Base-by-base conservation (phyloP, 2,113 vertebrate species). In the Phyllopteryx taeniolatus region DNA sequence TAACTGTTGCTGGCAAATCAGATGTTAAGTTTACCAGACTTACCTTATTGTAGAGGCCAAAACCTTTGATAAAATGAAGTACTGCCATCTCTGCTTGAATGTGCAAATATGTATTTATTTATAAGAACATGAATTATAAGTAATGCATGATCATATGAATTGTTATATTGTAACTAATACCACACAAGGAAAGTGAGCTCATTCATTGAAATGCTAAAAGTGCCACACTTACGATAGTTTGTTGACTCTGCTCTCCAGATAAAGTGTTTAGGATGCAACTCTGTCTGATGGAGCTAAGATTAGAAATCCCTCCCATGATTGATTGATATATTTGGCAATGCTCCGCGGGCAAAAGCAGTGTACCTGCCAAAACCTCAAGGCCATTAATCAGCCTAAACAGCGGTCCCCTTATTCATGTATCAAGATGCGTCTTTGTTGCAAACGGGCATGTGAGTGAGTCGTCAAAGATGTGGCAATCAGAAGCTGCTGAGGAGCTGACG, bases 381-480 rank as follows among this genome's bases (percentile, higher is more conserved):
- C 84, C 91, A 93, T 93, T 93, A 91, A 93, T 93, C 92, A 93
- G 85, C 76, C 82, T 87, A 88, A 87, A 86, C 84, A 90, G 86
- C 83, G 72, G 79, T 85, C 82, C 70, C 90, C 83, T 91, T 89
- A 82, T 84, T 87, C 87, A 86, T 85, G 82, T 73, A 88, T 87
- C 87, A 85, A 80, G 79, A 87, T 70, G 86, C 71, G 42, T 70
- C 83, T 86, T 85, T 82, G 73, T 78, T 57, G 73, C 77, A 81
- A 83, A 78, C 72, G 73, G 76, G 80, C 51, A 69, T 69, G 72
- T 76, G 84, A 82, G 77, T 73, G 49, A 79, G 73, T 73, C 83
- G 85, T 85, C 75, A 56, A 83, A 22, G 67, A 78, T 72, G 53
- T 71, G 68, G 72, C 73, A 82, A 68, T 74, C 42, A 68, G 54